These are phyloP conservation scores for Cheumatopsyche charites DNA, from an alignment of 1,140 invertebrate species.

Conservation along the genomic window DNA sequence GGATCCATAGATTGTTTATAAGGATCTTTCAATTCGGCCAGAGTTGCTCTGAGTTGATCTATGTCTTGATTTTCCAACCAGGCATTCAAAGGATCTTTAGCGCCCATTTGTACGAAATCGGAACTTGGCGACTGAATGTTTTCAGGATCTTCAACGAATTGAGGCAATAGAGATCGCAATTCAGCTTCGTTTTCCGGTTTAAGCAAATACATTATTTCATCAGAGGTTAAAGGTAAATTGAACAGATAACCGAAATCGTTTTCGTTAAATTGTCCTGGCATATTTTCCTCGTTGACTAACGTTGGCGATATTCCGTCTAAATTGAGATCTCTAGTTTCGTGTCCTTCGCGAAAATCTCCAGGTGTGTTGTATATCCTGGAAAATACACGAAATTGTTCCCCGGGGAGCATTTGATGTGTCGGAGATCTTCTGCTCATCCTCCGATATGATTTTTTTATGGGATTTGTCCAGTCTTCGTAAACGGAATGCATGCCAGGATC, in stretches of 20 bases:
- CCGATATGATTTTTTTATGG: slow-evolving; percentile 47
- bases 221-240: slow-evolving; percentile 47
- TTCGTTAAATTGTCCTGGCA: slow-evolving; percentile 2
- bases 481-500: slow-evolving; percentile 2
- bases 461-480: slow-evolving; percentile 38
- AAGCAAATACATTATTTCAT: slow-evolving; percentile 50
- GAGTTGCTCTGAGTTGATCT: slow-evolving; percentile 36
- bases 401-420: no score
- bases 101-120: slow-evolving; percentile 16
- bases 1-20: slow-evolving; percentile 32
- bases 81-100: slow-evolving; percentile 45
- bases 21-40: slow-evolving; percentile 39
- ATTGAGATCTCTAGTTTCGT: slow-evolving; percentile 50
- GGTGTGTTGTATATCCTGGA: slow-evolving; percentile 55
- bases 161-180: slow-evolving; percentile 42
- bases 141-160: slow-evolving; percentile 42
- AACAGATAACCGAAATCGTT: slow-evolving; percentile 34
- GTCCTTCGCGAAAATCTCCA: slow-evolving; percentile 52
- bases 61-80: slow-evolving; percentile 46
- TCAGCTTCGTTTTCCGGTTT: slow-evolving; percentile 50
- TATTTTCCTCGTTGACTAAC: slow-evolving; percentile 1
- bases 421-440: slow-evolving; percentile 50
- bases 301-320: not conserved
- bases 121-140: slow-evolving; percentile 26
- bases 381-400: slow-evolving; percentile 46